Base-by-base conservation (phyloP, 2,888 invertebrate genomes). In the Sinodicranocentrus sp. region DNA sequence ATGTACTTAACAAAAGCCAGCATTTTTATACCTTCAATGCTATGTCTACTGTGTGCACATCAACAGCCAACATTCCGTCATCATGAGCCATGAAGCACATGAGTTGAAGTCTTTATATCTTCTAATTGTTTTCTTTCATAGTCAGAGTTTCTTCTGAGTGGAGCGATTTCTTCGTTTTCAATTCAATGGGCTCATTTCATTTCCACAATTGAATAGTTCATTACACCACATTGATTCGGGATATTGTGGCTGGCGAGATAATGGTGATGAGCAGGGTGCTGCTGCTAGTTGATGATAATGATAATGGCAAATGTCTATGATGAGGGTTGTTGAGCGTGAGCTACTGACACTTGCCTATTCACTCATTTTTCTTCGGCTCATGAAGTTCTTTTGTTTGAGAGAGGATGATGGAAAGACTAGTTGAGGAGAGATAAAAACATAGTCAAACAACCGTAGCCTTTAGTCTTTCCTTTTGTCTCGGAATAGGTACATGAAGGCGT, bases 311-410 rank as follows among this genome's bases (percentile, higher is more conserved):
- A 23, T 57, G 57, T 13, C 25, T 57, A 65, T 63, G 65, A 52
- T 10, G 23, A 39, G n/a, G 23, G 39, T n/a, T 13, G 19, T 25
- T 23, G 73, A 75, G 39, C 54, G 76, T 65, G 76, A 76, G 76
- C 67, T 65, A 67, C 63, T 75, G 75, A 75, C 75, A 75, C 76
- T 76, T 61, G 63, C 21, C 48, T 63, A 61, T 73, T 73, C 28
- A 65, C n/a, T 17, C 17, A 65, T 65, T 65, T 23, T 28, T 17
- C 33, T 65, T 43, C 43, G 25, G 44, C 59, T 28, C 6, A 57
- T 57, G 63, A 33, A 10, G 3, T 33, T 10, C 10, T 33, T 33
- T 33, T 33, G 33, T 33, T 33, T 10, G 33, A 33, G 10, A 6
- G 10, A 33, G 33, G 10, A 33, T 33, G 33, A n/a, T n/a, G n/a